Base-by-base conservation (phyloP, 2,797 vertebrate genomes). In the Danio kyathit region DNA sequence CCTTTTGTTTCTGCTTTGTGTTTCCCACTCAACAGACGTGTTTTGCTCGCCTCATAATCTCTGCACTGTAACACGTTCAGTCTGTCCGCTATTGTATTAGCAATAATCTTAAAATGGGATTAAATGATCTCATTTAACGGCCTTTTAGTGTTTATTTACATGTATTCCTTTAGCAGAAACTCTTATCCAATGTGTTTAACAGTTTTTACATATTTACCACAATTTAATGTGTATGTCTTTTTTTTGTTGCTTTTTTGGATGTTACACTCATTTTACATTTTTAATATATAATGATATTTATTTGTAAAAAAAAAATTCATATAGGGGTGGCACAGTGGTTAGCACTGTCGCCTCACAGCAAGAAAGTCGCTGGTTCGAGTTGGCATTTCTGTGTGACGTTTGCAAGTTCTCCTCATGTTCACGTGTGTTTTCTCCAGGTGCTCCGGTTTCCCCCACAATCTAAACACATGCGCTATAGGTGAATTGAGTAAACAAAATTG, bases 1-100 rank as follows among this genome's bases (percentile, higher is more conserved):
- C 7, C 46, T 61, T 54, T 77, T 51, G 60, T 4, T 46, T 65
- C 40, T 71, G 29, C 7, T 63, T 63, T 48, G 40, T 61, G 76
- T 79, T 79, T 49, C 46, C 16, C 8, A 11, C 46, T 63, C 41
- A 17, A 44, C 29, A 52, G 38, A 38, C 10, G 21, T 49, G 43
- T 71, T 78, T 52, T 52, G 7, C 44, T 38, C 1, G 12, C 7
- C 21, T 49, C 14, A 40, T 70, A 70, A 79, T 59, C 65, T 59
- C 43, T 61, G n/a, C 48, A 44, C 49, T 44, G n/a, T 6, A 21
- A 13, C 2, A 14, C 7, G 72, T 21, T 21, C 44, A 16, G 21
- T 60, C 65, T 60, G 21, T 38, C 11, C 0, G 2, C 41, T 21
- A 7, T 21, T 76, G 16, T 38, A 40, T 29, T 10, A 21, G 51